A percentile compares a stretch with the other conserved stretches of the same genome.
phyloP scores from a whole-genome alignment of 2,797 vertebrate genomes.

The Coranthus polyacanthus region DNA sequence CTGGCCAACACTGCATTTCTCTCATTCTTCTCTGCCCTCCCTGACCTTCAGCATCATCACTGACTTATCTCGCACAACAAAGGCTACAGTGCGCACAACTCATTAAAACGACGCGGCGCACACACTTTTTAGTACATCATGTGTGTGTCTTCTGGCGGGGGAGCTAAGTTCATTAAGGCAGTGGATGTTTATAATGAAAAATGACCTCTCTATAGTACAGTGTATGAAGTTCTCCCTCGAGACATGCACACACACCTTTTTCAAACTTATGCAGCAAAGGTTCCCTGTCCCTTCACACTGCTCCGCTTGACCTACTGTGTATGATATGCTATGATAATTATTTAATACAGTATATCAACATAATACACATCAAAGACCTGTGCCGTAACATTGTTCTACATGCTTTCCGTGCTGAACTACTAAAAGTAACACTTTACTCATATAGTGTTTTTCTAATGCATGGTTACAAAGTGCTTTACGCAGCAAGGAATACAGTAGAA shows the following conservation, averaged over 20 bases:
- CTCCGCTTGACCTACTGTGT: background rate
- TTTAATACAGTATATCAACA: too few species aligned
- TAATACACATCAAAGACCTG: background rate
- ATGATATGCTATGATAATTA: too few species aligned
- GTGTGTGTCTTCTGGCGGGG: slow-evolving; percentile 24
- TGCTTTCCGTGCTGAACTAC: slow-evolving; percentile 6
- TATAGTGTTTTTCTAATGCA: too few species aligned
- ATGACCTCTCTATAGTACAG: slow-evolving; percentile 69
- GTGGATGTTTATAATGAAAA: slow-evolving; percentile 76
- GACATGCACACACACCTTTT: slow-evolving; percentile 30
- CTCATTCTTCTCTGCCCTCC: slow-evolving; percentile 76
- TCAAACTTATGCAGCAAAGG: slow-evolving; percentile 26
- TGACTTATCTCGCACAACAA: slow-evolving; percentile 78
- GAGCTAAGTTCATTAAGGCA: slow-evolving; percentile 67
- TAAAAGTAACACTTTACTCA: too few species aligned
- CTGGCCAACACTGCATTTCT: slow-evolving; percentile 70
- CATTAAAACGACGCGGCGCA: slow-evolving; percentile 52
- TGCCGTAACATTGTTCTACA: background rate
- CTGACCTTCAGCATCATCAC: slow-evolving; percentile 84
- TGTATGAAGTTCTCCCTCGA: slow-evolving; percentile 53
- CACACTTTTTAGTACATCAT: slow-evolving; percentile 12
- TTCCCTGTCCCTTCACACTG: slow-evolving; percentile 21
- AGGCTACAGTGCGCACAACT: slow-evolving; percentile 57
- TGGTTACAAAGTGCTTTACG: too few species aligned
- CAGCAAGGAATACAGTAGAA: too few species aligned